Conservation (phyloP, 2,888 invertebrate species). For the Trachelus iudaicus region DNA sequence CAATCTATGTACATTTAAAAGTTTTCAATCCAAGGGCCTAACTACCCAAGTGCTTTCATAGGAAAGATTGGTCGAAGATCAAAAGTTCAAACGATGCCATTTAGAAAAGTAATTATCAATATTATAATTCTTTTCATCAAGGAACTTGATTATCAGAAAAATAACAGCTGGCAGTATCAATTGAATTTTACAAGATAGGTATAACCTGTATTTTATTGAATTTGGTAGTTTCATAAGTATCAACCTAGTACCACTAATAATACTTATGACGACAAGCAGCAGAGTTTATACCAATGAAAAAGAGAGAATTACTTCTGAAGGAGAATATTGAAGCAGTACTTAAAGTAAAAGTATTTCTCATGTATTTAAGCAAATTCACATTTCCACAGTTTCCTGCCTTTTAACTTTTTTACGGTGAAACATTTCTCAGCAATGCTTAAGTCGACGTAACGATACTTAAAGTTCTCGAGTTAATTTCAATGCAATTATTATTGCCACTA, state of each 20-base stretch:
- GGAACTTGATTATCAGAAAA: rapidly evolving
- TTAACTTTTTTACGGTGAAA: conserved; percentile 18
- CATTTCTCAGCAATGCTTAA: not conserved
- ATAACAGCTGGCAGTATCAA: not conserved
- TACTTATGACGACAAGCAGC: not conserved
- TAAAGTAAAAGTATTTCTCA: conserved; percentile 44
- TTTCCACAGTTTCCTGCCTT: conserved; percentile 32
- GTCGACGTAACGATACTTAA: not conserved
- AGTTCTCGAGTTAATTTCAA: not conserved
- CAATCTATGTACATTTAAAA: not conserved
- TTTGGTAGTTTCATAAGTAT: not conserved
- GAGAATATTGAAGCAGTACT: conserved; percentile 38
- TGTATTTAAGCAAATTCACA: conserved; percentile 26
- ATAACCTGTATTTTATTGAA: not conserved
- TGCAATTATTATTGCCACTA: too few species aligned
- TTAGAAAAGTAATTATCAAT: not conserved
- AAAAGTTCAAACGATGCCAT: not conserved
- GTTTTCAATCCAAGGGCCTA: not conserved
- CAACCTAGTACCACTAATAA: not conserved
- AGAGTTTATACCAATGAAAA: not conserved
- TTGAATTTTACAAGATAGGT: not conserved
- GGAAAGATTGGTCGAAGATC: not conserved
- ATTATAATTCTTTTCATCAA: not conserved
- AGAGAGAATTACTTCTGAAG: not conserved
- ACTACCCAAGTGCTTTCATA: not conserved